Evolutionary conservation across 2,113 vertebrate genomes (phyloP), one percentile per base, ranked within the genome.

Genomic region (Solenodon paradoxus): DNA sequence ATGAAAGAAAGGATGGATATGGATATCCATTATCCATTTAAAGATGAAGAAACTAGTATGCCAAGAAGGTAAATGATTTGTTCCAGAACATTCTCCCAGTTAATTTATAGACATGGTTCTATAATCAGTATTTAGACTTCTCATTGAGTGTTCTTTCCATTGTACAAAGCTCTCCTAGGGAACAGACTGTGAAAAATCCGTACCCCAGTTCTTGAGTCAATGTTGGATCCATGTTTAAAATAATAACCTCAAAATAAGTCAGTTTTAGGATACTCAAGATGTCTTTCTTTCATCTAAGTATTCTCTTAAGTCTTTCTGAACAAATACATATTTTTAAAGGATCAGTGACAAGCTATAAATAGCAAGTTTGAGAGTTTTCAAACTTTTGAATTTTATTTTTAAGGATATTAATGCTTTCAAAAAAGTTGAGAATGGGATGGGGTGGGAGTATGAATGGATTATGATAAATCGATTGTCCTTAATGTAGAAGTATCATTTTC

Each of bases 381-480:
- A n/a, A n/a, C n/a, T n/a, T n/a, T n/a, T n/a, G n/a, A n/a, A n/a
- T n/a, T n/a, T n/a, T 26, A 40, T 22, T 64, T 69, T 51, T 63
- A 64, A 78, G 32, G 19, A 80, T n/a, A 77, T 80, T 15, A 51
- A 69, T 84, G 2, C 5, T 66, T 77, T 9, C 35, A 74, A 40
- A 47, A 9, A 26, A 15, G 26, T 74, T 2, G 1, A 6, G 2
- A 20, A 53, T 1, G 9, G 13, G 4, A 5, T 89, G 2, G 2
- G 4, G 2, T 74, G 11, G 5, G 24, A 38, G 47, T 66, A 66
- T 22, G 15, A 2, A 26, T 42, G 16, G 17, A 47, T 49, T 68
- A 30, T 72, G 9, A 64, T 77, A 38, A 91, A 42, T 0, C 6
- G 69, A 7, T 87, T 38, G 4, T 71, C 57, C 28, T 64, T 82